Conservation (phyloP, 2,113 vertebrate genomes). For the Nannospalax galili region DNA sequence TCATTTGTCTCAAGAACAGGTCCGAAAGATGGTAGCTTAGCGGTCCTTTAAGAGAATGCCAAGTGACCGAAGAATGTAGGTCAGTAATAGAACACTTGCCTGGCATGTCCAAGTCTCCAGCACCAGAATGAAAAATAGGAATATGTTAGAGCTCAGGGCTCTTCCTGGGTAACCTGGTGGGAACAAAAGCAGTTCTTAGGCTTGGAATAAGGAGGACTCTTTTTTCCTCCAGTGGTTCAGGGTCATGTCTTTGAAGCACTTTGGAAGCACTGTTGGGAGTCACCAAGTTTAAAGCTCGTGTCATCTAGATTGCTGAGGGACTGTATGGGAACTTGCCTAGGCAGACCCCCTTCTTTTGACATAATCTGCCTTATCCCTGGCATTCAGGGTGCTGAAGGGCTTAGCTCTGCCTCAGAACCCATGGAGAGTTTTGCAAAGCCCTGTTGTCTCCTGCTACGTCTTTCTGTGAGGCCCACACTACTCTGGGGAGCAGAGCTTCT, state of each 20-base stretch:
- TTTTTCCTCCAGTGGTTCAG: background rate
- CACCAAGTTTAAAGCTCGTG: background rate
- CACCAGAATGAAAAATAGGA: background rate
- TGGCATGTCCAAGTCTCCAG: background rate
- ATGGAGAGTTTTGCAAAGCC: background rate
- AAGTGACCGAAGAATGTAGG: background rate
- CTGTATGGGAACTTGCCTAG: background rate
- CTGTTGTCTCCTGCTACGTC: background rate
- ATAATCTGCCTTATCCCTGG: background rate
- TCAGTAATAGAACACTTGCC: background rate
- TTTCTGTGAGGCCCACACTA: background rate
- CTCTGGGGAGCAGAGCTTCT: background rate
- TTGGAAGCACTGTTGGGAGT: background rate
- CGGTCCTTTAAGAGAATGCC: conserved; percentile 5
- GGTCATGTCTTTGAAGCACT: background rate
- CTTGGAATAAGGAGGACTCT: background rate
- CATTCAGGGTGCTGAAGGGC: background rate
- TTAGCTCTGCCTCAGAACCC: background rate
- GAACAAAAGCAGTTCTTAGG: conserved; percentile 48
- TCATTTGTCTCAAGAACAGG: conserved; percentile 46
- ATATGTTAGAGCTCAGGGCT: background rate
- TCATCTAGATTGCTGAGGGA: background rate
- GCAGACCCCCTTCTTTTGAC: background rate
- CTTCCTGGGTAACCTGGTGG: background rate
- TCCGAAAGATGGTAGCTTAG: background rate